A percentile compares a stretch with the other conserved stretches of the same genome.
These are phyloP conservation scores for Ormia ochracea DNA, from an alignment of 2,888 invertebrate genomes.

Conservation along the genomic window DNA sequence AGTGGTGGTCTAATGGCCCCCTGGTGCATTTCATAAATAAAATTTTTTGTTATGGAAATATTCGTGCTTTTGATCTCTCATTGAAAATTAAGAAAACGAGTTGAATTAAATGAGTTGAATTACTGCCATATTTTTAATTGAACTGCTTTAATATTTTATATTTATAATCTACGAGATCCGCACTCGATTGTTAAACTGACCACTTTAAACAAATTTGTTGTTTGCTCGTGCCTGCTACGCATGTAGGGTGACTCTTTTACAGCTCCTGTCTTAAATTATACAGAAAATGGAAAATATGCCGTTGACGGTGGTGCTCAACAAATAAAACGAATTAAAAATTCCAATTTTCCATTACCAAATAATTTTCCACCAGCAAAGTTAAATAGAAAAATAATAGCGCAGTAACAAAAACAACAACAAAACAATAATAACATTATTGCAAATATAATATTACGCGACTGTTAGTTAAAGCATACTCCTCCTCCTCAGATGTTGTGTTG, in stretches of 20 bases:
- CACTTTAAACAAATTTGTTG: background rate
- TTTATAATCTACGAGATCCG: too few species aligned
- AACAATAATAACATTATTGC: constrained; percentile 11
- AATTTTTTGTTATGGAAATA: too few species aligned
- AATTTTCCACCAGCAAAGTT: constrained; percentile 34
- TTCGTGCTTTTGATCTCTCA: too few species aligned
- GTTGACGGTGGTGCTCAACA: constrained; percentile 60
- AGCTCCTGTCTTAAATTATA: background rate
- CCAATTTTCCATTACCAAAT: constrained; percentile 63
- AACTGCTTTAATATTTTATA: background rate
- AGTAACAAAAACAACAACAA: background rate
- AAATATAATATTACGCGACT: constrained; percentile 20
- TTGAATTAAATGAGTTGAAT: too few species aligned
- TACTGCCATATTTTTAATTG: background rate
- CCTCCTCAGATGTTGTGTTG: background rate
- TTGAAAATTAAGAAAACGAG: too few species aligned
- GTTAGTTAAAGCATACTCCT: background rate
- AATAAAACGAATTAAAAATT: constrained; percentile 65
- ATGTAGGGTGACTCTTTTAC: background rate
- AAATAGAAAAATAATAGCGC: background rate
- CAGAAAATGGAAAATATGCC: constrained; percentile 37
- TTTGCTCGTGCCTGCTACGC: background rate
- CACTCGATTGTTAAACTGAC: too few species aligned
- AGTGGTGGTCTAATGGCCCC: too few species aligned
- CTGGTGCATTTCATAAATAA: too few species aligned